phyloP scores from a whole-genome alignment of 1,140 invertebrate species.

The Lucilia sericata region DNA sequence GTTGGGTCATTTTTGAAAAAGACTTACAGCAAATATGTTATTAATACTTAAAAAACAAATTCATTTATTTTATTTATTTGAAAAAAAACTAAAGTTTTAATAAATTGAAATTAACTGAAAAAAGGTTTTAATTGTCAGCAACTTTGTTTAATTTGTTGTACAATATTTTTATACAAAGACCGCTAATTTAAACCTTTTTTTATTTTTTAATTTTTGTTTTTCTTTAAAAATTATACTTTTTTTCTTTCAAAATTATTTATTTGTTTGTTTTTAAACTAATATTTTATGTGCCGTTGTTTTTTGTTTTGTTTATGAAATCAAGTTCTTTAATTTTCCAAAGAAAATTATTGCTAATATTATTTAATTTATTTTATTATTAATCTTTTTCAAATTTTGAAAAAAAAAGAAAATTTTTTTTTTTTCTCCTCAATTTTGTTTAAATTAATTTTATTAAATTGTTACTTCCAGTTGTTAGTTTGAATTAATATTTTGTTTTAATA shows the following conservation, averaged over 20 bases:
- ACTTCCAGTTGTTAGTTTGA: slow-evolving; percentile 28
- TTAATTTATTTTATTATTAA: no score
- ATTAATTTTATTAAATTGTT: no score
- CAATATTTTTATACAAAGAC: slow-evolving; percentile 12
- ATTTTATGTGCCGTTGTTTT: neutral
- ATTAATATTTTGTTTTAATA: slow-evolving; percentile 18
- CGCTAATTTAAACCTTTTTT: no score
- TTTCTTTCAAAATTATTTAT: no score
- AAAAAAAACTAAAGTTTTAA: neutral
- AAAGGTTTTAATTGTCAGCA: slow-evolving; percentile 2
- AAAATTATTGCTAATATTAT: slow-evolving; percentile 31
- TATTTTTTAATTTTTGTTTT: no score
- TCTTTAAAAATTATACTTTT: no score
- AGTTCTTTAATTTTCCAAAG: neutral
- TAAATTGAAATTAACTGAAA: neutral
- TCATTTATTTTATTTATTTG: neutral
- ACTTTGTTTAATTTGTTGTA: slow-evolving; percentile 33
- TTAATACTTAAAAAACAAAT: slow-evolving; percentile 8
- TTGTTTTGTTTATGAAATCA: neutral
- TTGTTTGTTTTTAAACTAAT: no score
- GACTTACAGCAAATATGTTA: neutral
- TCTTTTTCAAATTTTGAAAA: no score
- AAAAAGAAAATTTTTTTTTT: no score
- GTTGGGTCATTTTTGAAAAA: neutral
- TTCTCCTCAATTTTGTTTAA: no score